These are phyloP conservation scores for Onthophagus taurus DNA, from an alignment of 1,140 invertebrate genomes.

Conservation along the genomic window DNA sequence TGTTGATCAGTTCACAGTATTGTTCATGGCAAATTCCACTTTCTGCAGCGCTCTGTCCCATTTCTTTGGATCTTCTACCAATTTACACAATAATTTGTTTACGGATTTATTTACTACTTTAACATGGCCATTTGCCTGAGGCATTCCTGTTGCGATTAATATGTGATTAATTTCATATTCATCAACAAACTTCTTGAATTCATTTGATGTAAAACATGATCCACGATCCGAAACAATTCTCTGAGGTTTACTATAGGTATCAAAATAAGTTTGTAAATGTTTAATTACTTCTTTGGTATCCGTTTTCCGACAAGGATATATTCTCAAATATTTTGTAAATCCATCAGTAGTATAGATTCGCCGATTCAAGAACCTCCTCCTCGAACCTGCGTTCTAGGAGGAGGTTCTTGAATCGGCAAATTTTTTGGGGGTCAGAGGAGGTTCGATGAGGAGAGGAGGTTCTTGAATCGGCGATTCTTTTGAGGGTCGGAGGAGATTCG, in stretches of 20 bases:
- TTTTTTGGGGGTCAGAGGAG: too few relatives aligned
- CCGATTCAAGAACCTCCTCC: too few relatives aligned
- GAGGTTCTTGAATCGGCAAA: too few relatives aligned
- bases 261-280: conserved; percentile 17
- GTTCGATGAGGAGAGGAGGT: too few relatives aligned
- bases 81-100: conserved; percentile 20
- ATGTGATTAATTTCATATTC: conserved; percentile 20
- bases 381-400: too few relatives aligned
- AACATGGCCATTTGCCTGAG: conserved; percentile 26
- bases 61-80: conserved; percentile 12
- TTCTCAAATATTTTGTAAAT: conserved; percentile 23
- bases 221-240: conserved; percentile 26
- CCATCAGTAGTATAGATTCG: too few relatives aligned
- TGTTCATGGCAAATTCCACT: conserved; percentile 23
- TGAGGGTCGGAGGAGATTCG: too few relatives aligned
- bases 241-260: conserved; percentile 20
- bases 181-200: conserved; percentile 24
- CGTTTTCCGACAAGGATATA: conserved; percentile 15
- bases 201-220: conserved; percentile 20
- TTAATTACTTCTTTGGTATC: conserved; percentile 13
- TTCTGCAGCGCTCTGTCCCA: conserved; percentile 21
- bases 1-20: conserved; percentile 19
- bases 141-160: conserved; percentile 23
- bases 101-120: conserved; percentile 21
- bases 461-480: too few relatives aligned